Conservation (phyloP, 2,113 vertebrate species). For the Paraplagusia blochii region DNA sequence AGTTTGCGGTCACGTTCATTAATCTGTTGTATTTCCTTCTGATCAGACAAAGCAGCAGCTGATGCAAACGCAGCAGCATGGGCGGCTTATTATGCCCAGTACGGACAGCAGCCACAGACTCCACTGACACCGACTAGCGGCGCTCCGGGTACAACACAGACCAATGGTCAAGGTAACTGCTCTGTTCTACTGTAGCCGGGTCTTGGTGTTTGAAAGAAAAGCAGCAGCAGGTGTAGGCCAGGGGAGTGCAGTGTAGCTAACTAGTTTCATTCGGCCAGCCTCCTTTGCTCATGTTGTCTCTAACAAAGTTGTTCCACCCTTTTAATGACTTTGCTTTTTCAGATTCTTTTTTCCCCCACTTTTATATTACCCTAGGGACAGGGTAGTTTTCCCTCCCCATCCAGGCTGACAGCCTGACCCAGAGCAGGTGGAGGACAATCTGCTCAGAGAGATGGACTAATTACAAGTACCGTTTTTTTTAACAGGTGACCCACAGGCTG, state of each 20-base stretch:
- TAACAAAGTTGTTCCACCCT: conserved; percentile 30
- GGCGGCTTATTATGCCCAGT: conserved; percentile 98
- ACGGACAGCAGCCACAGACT: conserved; percentile 93
- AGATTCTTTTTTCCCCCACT: conserved; percentile 24
- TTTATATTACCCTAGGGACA: conserved; percentile 32
- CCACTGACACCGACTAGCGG: conserved; percentile 89
- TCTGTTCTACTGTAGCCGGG: neutral
- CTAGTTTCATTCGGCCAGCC: conserved; percentile 11
- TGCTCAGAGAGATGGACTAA: conserved; percentile 69
- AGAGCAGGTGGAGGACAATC: conserved; percentile 66
- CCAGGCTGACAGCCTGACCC: conserved; percentile 49
- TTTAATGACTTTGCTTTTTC: conserved; percentile 31
- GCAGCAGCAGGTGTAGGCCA: neutral
- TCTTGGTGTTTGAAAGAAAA: neutral
- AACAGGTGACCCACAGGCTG: conserved; percentile 94
- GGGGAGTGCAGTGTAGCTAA: conserved; percentile 44
- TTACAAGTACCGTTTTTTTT: conserved; percentile 78
- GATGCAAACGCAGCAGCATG: conserved; percentile 98
- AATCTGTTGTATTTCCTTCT: neutral
- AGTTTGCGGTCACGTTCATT: neutral
- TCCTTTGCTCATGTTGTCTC: conserved; percentile 20
- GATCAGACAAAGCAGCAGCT: conserved; percentile 90
- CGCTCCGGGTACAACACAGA: conserved; percentile 86
- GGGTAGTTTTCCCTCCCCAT: conserved; percentile 47
- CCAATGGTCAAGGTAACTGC: conserved; percentile 92